Percentiles rank a stretch among this genome's conserved stretches.
phyloP scores from a whole-genome alignment of 2,797 vertebrate species.

The Anabacerthia variegaticeps region DNA sequence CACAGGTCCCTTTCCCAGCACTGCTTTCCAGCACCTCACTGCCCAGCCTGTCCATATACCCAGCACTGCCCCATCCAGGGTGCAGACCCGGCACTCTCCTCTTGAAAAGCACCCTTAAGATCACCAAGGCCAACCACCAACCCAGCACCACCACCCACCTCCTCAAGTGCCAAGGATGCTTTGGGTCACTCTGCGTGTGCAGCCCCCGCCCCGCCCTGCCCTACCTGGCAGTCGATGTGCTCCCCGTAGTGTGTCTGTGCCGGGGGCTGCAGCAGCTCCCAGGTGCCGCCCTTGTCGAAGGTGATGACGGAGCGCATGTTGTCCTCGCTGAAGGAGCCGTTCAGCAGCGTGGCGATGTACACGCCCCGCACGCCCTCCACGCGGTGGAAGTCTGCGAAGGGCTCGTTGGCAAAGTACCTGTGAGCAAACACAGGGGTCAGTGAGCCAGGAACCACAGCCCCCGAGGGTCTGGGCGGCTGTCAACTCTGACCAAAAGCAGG shows the following conservation, averaged over 20 bases:
- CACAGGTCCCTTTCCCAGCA: background rate
- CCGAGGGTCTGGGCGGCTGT: rapidly evolving
- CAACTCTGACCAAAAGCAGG: rapidly evolving
- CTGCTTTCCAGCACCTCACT: background rate
- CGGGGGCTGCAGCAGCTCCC: slow-evolving; percentile 93
- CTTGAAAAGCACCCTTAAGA: background rate
- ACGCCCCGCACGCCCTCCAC: slow-evolving; percentile 93
- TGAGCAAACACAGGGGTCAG: rapidly evolving
- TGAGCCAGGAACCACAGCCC: rapidly evolving
- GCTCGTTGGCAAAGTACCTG: slow-evolving; percentile 95
- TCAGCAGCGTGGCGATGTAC: slow-evolving; percentile 92
- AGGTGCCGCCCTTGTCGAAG: slow-evolving; percentile 97
- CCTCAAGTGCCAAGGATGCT: background rate
- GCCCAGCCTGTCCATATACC: background rate
- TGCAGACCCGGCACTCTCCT: rapidly evolving
- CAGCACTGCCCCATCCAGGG: background rate
- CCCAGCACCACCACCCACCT: background rate
- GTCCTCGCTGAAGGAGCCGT: slow-evolving; percentile 90
- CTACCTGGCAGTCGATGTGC: slow-evolving; percentile 88
- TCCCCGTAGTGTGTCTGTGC: slow-evolving; percentile 87
- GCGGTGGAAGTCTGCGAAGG: slow-evolving; percentile 93
- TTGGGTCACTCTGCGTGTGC: background rate
- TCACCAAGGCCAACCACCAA: background rate
- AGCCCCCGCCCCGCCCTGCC: no score
- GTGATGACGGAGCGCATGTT: slow-evolving; percentile 98